Percentiles rank a stretch among this genome's conserved stretches.
Evolutionary conservation across 64 coral and sea anemone species (phyloP).

Genomic region (Cladopsammia gracilis): DNA sequence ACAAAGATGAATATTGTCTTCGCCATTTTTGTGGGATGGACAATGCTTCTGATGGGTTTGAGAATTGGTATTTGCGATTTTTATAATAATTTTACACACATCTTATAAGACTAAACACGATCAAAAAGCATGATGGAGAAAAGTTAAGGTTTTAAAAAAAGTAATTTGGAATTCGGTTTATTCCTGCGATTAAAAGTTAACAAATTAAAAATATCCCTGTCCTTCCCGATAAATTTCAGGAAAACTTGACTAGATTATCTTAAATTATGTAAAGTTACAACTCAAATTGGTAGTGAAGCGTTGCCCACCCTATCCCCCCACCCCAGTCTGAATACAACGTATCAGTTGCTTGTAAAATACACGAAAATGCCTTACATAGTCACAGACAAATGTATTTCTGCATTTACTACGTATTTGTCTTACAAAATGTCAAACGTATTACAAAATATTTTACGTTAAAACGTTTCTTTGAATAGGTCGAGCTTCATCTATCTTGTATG

Average conservation of each 20-base stretch:
- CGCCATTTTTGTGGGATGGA: background rate
- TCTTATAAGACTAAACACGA: too few species aligned
- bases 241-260: too few species aligned
- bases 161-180: too few species aligned
- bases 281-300: too few species aligned
- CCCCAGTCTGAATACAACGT: background rate
- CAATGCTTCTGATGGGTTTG: background rate
- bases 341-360: background rate
- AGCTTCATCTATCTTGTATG: background rate
- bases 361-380: background rate
- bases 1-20: background rate
- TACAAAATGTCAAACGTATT: too few species aligned
- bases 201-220: too few species aligned
- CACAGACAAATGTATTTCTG: background rate
- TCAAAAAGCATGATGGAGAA: too few species aligned
- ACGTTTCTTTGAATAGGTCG: background rate
- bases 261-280: too few species aligned
- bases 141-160: background rate
- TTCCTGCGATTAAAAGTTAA: too few species aligned
- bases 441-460: too few species aligned
- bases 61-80: background rate
- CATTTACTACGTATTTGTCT: background rate
- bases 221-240: too few species aligned
- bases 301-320: background rate
- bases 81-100: background rate